Evolutionary conservation across 1,140 invertebrate species (phyloP).

Genomic region (Brachionus plicatilis): DNA sequence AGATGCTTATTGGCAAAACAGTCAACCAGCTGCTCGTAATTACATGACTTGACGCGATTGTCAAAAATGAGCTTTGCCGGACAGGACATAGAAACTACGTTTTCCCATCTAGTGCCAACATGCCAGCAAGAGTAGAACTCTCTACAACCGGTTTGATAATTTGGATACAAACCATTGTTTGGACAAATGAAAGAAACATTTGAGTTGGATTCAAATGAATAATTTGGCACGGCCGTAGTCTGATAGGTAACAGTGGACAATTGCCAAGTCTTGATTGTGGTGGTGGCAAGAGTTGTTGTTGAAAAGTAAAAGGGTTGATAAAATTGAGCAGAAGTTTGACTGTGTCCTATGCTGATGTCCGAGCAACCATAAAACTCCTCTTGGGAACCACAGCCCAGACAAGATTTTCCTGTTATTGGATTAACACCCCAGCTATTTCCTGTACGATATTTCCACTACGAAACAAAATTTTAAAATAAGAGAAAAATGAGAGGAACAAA

Average conservation of each 20-base stretch:
- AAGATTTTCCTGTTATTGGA: constrained; percentile 21
- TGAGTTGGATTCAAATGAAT: background rate
- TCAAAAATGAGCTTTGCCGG: background rate
- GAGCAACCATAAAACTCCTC: constrained; percentile 42
- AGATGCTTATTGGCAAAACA: background rate
- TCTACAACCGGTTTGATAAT: constrained; percentile 5
- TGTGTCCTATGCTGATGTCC: background rate
- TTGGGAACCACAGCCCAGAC: constrained; percentile 43
- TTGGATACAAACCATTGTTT: constrained; percentile 12
- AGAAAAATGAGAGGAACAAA: background rate
- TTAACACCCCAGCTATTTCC: constrained; percentile 42
- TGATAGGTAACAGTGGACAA: background rate
- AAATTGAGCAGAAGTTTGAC: background rate
- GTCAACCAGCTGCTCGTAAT: background rate
- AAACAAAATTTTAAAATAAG: background rate
- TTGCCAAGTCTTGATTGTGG: background rate
- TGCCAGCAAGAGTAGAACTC: constrained; percentile 5
- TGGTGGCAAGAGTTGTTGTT: background rate
- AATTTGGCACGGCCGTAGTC: background rate
- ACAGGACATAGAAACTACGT: constrained; percentile 12
- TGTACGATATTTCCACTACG: constrained; percentile 40
- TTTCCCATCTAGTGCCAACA: constrained; percentile 33
- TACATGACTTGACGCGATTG: background rate
- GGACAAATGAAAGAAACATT: constrained; percentile 30
- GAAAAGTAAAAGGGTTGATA: background rate